Evolutionary conservation across 2,888 invertebrate genomes (phyloP).

Genomic region (Drosophila antonietae): DNA sequence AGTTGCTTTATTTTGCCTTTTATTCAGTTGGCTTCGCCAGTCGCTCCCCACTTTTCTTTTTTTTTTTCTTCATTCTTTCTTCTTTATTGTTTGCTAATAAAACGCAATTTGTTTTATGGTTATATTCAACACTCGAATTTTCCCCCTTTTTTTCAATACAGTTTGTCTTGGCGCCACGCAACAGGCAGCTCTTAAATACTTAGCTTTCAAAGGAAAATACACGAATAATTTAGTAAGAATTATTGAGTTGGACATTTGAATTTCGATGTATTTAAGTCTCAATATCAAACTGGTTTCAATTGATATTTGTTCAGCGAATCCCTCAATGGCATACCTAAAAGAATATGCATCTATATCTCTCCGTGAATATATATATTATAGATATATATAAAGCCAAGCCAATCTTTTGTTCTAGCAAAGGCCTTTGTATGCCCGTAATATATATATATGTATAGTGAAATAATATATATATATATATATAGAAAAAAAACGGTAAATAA

Average conservation of each 20-base stretch:
- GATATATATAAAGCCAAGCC: slow-evolving; percentile 18
- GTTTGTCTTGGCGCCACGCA: slow-evolving; percentile 5
- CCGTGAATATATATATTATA: slow-evolving; percentile 3
- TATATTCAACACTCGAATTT: slow-evolving; percentile 15
- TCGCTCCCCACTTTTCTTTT: slow-evolving; percentile 10
- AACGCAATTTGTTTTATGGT: slow-evolving; percentile 74
- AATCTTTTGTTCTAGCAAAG: slow-evolving; percentile 61
- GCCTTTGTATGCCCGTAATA: slow-evolving; percentile 33
- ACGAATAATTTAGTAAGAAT: background rate
- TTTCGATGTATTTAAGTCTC: background rate
- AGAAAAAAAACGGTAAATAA: slow-evolving; percentile 33
- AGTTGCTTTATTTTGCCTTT: slow-evolving; percentile 63
- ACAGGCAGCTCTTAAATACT: slow-evolving; percentile 22
- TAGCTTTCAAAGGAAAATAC: background rate
- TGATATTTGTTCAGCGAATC: background rate
- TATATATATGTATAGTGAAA: background rate
- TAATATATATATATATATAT: background rate
- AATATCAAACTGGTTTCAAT: background rate
- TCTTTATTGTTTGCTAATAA: slow-evolving; percentile 63
- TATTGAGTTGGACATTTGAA: background rate
- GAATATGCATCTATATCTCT: background rate
- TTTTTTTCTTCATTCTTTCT: slow-evolving; percentile 13
- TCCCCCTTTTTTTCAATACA: background rate
- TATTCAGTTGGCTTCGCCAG: slow-evolving; percentile 17
- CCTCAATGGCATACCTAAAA: too few relatives aligned